A percentile compares a stretch with the other conserved stretches of the same genome.
Conservation (phyloP, 2,113 vertebrate species). For the Triplophysa tibetana region DNA sequence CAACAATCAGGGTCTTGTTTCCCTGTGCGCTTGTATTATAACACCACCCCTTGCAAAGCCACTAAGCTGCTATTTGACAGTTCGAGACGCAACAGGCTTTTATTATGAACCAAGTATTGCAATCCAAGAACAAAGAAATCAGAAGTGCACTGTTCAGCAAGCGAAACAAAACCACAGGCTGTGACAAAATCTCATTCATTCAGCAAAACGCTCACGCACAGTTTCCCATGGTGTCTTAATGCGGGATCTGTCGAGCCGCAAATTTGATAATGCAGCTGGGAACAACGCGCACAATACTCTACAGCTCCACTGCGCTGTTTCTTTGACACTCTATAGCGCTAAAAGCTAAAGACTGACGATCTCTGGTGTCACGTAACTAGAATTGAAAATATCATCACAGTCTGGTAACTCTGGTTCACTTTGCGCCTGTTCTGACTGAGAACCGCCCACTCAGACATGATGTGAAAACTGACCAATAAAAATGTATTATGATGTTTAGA, state of each 20-base stretch:
- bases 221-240: conserved; percentile 51
- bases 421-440: background rate
- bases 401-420: background rate
- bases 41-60: conserved; percentile 40
- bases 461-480: background rate
- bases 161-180: background rate
- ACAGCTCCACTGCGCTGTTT: background rate
- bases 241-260: conserved; percentile 37
- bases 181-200: conserved; percentile 32
- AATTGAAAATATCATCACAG: background rate
- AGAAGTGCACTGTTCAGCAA: background rate
- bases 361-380: background rate
- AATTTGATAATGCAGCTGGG: conserved; percentile 56
- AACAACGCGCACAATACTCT: conserved; percentile 41
- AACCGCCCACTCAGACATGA: background rate
- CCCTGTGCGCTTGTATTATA: conserved; percentile 31
- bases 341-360: background rate
- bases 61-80: conserved; percentile 36
- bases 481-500: background rate
- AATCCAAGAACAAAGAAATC: background rate
- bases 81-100: conserved; percentile 10
- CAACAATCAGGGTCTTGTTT: conserved; percentile 49
- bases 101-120: conserved; percentile 11
- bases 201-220: conserved; percentile 2
- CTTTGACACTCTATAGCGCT: conserved; percentile 6